Percentiles rank a stretch among this genome's conserved stretches.
phyloP scores from a whole-genome alignment of 2,797 vertebrate species.

The Chiloscyllium punctatum region DNA sequence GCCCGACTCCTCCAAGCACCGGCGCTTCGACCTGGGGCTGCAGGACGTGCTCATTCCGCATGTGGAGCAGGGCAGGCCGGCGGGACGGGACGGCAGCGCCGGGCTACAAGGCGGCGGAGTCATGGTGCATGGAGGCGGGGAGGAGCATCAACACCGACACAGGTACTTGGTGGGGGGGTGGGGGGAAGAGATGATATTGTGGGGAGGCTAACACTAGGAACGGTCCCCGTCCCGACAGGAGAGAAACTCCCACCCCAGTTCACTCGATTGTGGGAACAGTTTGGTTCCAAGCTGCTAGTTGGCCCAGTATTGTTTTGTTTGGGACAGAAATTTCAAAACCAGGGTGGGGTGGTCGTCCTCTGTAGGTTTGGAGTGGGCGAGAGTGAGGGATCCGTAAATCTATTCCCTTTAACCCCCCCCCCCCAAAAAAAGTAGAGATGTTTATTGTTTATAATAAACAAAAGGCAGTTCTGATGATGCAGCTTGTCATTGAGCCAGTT shows the following conservation, averaged over 20 bases:
- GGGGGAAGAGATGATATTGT: too few species aligned
- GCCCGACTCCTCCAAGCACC: constrained; percentile 96
- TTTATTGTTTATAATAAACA: not conserved
- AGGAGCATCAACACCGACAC: constrained; percentile 68
- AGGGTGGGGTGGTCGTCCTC: not conserved
- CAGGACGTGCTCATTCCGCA: constrained; percentile 96
- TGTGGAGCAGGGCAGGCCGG: constrained; percentile 79
- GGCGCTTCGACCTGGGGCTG: constrained; percentile 92
- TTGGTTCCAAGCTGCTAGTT: not conserved
- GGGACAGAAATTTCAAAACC: not conserved
- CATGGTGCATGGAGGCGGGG: constrained; percentile 29
- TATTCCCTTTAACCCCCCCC: too few species aligned
- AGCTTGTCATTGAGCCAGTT: not conserved
- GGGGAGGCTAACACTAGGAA: not conserved
- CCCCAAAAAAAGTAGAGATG: not conserved
- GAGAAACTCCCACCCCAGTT: not conserved
- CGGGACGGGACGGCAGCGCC: constrained; percentile 78
- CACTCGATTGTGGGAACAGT: not conserved
- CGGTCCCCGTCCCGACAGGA: not conserved
- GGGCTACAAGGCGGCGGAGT: constrained; percentile 49
- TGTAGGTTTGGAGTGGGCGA: not conserved
- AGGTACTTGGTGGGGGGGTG: constrained; percentile 57
- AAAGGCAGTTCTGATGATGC: not conserved
- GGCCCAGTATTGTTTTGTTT: not conserved
- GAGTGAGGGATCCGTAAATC: not conserved